Percentiles rank a stretch among this genome's conserved stretches.
phyloP scores from a whole-genome alignment of 2,113 vertebrate genomes.

The Pagrus major region DNA sequence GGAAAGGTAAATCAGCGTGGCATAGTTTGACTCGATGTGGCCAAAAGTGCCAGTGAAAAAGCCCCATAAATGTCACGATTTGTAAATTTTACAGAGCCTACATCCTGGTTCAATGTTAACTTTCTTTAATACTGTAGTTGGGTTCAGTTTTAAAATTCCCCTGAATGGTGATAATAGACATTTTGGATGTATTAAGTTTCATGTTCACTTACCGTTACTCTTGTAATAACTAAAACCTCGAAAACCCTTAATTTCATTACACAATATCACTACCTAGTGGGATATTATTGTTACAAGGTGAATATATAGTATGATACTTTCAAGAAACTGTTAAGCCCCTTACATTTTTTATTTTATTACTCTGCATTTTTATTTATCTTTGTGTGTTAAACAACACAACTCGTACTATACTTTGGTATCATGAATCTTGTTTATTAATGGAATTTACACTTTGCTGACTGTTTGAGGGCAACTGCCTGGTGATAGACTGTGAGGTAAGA shows the following conservation, averaged over 20 bases:
- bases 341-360: not conserved
- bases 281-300: not conserved
- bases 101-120: not conserved
- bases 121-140: not conserved
- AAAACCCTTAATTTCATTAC: not conserved
- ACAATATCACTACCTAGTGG: not conserved
- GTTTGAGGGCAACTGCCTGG: not conserved
- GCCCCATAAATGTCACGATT: too few relatives aligned
- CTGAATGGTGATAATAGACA: not conserved
- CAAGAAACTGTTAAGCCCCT: too few relatives aligned
- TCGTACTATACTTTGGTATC: not conserved
- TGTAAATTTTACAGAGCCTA: not conserved
- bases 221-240: not conserved
- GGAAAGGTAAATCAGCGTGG: too few relatives aligned
- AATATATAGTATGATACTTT: not conserved
- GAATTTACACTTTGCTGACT: not conserved
- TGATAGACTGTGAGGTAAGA: conserved; percentile 21
- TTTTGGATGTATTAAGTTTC: conserved; percentile 11
- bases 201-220: not conserved
- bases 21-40: too few relatives aligned
- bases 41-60: too few relatives aligned
- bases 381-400: not conserved
- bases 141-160: conserved; percentile 2
- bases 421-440: not conserved
- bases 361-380: not conserved